Base-by-base conservation (phyloP, 2,888 invertebrate species). In the Sphaerophoria taeniata region DNA sequence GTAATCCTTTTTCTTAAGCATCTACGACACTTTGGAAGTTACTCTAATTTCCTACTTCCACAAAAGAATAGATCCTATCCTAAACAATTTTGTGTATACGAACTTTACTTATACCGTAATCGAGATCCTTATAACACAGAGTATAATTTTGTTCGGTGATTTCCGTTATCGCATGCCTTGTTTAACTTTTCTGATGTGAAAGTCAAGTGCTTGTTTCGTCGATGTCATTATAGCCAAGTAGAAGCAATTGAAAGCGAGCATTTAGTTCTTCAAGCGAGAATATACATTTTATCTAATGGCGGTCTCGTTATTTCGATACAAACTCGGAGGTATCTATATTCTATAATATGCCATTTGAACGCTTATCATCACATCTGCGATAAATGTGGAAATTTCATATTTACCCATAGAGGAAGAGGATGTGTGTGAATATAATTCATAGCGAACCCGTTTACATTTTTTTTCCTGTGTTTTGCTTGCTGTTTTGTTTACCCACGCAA, bases 161-260 rank as follows among this genome's bases (percentile, higher is more conserved):
- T 73, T 73, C 39, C 60, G 39, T 60, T 24, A 33, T 3, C 43
- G 39, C 65, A 49, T 63, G 51, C 58, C 33, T 11, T 72, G 67
- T 72, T 78, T 51, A 72, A 73, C 60, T 67, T 73, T 73, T 56
- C 55, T 72, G 65, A 9, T 11, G 43, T 9, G 7, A 45, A 6
- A 12, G 49, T 36, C 34, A 53, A 51, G 34, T 63, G 12, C 53
- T 60, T 79, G 39, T 67, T 72, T 72, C 24, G 2, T 24, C 65
- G 43, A 73, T 67, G 60, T 73, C 67, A 61, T 74, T 80, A 60
- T 36, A 73, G 49, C 56, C 51, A 65, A 67, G 39, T 53, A 60
- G 58, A 36, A 14, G 12, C 14, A 14, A 65, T 36, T 31, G 67
- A 49, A 67, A 53, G 49, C 12, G 16, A 45, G 34, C 36, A 16